Percentiles rank a stretch among this genome's conserved stretches.
Conservation (phyloP, 2,113 vertebrate genomes). For the Lates calcarifer region DNA sequence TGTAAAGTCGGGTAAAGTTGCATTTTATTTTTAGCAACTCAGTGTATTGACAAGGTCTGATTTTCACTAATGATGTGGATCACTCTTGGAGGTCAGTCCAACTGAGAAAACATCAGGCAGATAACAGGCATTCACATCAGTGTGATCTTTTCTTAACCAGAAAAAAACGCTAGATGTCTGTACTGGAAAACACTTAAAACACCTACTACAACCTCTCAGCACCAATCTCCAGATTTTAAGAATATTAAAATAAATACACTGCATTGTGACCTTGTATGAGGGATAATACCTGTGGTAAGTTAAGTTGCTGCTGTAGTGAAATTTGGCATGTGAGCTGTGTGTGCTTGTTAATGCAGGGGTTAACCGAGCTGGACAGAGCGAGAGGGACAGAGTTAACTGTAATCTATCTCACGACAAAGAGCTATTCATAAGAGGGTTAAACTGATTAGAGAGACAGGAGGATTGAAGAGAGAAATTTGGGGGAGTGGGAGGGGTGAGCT, state of each 20-base stretch:
- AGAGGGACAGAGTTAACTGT: conserved; percentile 84
- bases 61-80: not conserved
- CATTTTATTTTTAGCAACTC: not conserved
- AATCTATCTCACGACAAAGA: conserved; percentile 87
- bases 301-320: conserved; percentile 41
- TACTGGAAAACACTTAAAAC: conserved; percentile 26
- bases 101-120: not conserved
- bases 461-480: conserved; percentile 83
- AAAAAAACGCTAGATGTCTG: conserved; percentile 14
- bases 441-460: conserved; percentile 84
- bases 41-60: not conserved
- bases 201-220: not conserved
- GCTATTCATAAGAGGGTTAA: conserved; percentile 88
- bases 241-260: conserved; percentile 25
- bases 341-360: conserved; percentile 56
- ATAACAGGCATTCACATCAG: conserved; percentile 34
- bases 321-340: conserved; percentile 61
- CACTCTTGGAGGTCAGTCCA: not conserved
- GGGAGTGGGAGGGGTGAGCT: conserved; percentile 71
- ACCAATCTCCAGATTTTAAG: not conserved
- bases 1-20: not conserved
- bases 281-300: conserved; percentile 1
- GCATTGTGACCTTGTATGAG: conserved; percentile 9
- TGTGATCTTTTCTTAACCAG: conserved; percentile 5
- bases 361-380: conserved; percentile 67